phyloP scores from a whole-genome alignment of 2,888 invertebrate genomes.

The Reticulitermes lucifugus region DNA sequence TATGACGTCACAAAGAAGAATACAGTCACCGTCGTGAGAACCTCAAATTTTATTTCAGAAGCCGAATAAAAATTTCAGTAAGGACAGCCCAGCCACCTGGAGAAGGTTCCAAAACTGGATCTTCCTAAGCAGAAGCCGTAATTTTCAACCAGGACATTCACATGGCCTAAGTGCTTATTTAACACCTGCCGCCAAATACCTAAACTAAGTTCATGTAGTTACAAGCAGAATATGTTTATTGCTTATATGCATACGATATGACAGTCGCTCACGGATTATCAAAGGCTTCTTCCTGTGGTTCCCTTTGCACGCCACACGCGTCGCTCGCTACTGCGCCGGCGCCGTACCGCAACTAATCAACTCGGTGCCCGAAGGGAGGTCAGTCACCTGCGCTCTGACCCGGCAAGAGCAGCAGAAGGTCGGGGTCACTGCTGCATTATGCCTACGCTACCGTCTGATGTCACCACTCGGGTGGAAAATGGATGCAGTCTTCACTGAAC shows the following conservation, averaged over 20 bases:
- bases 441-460: neutral
- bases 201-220: too few relatives aligned
- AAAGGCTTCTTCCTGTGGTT: too few relatives aligned
- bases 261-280: neutral
- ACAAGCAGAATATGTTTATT: neutral
- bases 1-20: too few relatives aligned
- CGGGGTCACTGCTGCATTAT: constrained; percentile 45
- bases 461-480: constrained; percentile 11
- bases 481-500: neutral
- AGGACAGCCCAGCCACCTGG: too few relatives aligned
- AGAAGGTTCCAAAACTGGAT: too few relatives aligned
- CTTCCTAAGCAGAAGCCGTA: too few relatives aligned
- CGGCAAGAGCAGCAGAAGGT: constrained; percentile 50
- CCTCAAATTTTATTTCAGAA: too few relatives aligned
- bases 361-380: constrained; percentile 41
- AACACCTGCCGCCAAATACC: too few relatives aligned
- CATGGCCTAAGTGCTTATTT: too few relatives aligned
- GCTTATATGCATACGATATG: neutral
- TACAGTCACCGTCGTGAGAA: too few relatives aligned
- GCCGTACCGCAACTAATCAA: constrained; percentile 40
- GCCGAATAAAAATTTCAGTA: too few relatives aligned
- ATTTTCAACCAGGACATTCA: too few relatives aligned
- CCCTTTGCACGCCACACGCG: neutral
- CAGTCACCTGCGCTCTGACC: constrained; percentile 48
- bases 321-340: constrained; percentile 22